These are phyloP conservation scores for Lutraria lutraria DNA, from an alignment of 2,888 invertebrate genomes.

Conservation along the genomic window DNA sequence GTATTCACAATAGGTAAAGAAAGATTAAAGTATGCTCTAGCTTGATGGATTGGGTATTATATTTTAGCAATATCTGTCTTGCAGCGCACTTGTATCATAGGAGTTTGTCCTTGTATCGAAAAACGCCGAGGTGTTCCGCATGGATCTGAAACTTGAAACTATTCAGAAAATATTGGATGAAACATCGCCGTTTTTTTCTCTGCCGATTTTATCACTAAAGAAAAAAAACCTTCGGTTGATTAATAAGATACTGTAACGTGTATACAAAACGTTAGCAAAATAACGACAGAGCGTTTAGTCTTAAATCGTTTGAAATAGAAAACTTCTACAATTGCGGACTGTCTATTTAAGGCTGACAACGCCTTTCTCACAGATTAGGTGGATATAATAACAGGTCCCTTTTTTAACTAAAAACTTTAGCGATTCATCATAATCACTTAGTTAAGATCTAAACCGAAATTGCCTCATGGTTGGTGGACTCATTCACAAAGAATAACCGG, in stretches of 20 bases:
- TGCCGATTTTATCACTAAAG: conserved; percentile 39
- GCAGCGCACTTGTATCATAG: background rate
- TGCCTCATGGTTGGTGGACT: background rate
- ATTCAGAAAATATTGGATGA: conserved; percentile 17
- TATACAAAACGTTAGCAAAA: conserved; percentile 7
- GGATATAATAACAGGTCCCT: background rate
- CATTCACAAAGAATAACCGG: background rate
- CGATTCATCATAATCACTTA: conserved; percentile 8
- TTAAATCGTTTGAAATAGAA: conserved; percentile 11
- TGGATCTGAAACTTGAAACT: conserved; percentile 25
- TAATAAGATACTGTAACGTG: conserved; percentile 35
- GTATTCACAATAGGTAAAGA: background rate
- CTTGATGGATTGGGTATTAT: background rate
- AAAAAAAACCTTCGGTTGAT: conserved; percentile 38
- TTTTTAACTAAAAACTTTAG: background rate
- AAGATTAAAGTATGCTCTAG: background rate
- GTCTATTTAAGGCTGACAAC: background rate
- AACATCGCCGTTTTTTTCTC: conserved; percentile 29
- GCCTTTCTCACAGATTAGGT: background rate
- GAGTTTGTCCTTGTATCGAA: background rate
- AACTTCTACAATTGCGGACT: conserved; percentile 1
- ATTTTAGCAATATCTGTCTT: conserved; percentile 1
- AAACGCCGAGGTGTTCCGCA: background rate
- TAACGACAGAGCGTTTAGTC: background rate
- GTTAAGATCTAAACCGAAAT: background rate